These are phyloP conservation scores for Aplocera efformata DNA, from an alignment of 2,888 invertebrate genomes.

Conservation along the genomic window DNA sequence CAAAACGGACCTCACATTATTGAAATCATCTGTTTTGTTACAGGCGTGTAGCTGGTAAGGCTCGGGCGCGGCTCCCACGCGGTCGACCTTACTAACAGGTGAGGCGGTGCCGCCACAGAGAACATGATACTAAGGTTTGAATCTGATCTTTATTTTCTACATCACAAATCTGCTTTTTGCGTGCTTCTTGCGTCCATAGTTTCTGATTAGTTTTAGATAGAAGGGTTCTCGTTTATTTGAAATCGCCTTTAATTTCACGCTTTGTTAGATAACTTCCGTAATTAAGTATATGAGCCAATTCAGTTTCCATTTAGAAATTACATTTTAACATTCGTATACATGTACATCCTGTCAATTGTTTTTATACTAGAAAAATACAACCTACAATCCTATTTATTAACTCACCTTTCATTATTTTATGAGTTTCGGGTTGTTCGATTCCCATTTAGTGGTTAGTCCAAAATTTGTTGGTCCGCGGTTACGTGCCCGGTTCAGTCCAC, in stretches of 20 bases:
- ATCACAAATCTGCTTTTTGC: constrained; percentile 25
- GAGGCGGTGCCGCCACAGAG: constrained; percentile 76
- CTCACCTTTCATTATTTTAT: no score
- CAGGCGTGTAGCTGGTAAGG: constrained; percentile 70
- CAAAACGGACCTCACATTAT: not conserved
- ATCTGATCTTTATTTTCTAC: constrained; percentile 58
- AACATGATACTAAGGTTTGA: constrained; percentile 80
- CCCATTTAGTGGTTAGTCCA: no score
- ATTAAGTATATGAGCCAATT: constrained; percentile 1
- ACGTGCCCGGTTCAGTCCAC: no score
- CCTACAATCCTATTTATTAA: no score
- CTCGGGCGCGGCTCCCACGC: constrained; percentile 69
- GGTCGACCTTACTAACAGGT: constrained; percentile 79
- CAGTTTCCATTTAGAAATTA: not conserved
- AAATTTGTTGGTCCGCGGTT: no score
- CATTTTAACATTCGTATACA: not conserved
- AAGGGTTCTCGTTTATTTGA: constrained; percentile 30
- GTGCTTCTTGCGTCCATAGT: not conserved
- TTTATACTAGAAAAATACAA: no score
- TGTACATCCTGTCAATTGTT: no score
- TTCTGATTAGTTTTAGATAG: constrained; percentile 10
- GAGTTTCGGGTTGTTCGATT: no score
- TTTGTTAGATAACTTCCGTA: constrained; percentile 20
- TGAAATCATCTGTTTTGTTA: constrained; percentile 33
- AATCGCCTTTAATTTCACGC: constrained; percentile 38